A percentile compares a stretch with the other conserved stretches of the same genome.
Evolutionary conservation across 2,797 vertebrate genomes (phyloP).

Genomic region (Rhodeus uyekii): DNA sequence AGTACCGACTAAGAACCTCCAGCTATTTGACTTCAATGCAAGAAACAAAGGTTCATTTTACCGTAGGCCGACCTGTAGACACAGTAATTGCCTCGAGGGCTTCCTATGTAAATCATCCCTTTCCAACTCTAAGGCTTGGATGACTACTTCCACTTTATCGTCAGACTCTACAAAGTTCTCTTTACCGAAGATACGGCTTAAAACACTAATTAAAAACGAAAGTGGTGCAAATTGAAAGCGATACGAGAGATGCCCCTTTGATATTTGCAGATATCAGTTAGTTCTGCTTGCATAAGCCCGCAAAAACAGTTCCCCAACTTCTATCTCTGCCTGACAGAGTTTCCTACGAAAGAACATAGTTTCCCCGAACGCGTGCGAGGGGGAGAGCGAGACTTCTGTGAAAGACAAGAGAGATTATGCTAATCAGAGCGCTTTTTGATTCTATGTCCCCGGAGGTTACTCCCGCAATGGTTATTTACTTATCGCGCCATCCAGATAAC

Average conservation of each 20-base stretch:
- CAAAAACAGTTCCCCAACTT: constrained; percentile 5
- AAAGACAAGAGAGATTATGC: constrained; percentile 58
- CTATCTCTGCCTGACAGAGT: constrained; percentile 33
- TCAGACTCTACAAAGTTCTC: constrained; percentile 13
- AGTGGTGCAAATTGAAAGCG: constrained; percentile 37
- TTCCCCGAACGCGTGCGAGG: constrained; percentile 1
- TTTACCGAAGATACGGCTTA: constrained; percentile 3
- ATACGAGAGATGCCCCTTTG: constrained; percentile 33
- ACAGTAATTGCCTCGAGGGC: neutral
- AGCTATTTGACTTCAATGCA: neutral
- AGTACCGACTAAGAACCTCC: neutral
- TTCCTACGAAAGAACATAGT: constrained; percentile 24
- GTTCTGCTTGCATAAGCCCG: constrained; percentile 41
- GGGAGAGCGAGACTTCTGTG: constrained; percentile 35
- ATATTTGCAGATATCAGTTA: constrained; percentile 42
- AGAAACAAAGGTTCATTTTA: neutral
- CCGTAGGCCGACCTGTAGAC: neutral
- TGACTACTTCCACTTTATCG: neutral
- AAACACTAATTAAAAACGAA: constrained; percentile 41
- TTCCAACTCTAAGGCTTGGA: neutral
- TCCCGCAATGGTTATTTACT: constrained; percentile 63
- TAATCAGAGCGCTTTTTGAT: constrained; percentile 58
- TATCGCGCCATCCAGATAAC: constrained; percentile 63
- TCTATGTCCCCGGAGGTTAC: constrained; percentile 53
- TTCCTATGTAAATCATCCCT: neutral